Evolutionary conservation across 2,888 invertebrate genomes (phyloP), one percentile per base, ranked within the genome.

Genomic region (Theretra japonica): DNA sequence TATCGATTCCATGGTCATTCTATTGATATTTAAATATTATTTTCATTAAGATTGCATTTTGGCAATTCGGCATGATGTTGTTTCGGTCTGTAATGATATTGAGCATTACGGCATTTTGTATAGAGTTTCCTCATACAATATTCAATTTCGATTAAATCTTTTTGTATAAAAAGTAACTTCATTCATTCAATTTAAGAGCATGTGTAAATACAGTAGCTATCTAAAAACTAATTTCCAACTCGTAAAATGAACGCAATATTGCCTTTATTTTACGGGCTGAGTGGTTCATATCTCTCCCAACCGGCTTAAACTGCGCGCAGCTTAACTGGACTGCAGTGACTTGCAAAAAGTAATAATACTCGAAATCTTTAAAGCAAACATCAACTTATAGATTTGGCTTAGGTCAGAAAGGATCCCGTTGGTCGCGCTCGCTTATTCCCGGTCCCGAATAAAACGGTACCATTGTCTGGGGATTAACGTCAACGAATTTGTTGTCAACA

Each of bases 401-500:
- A 81, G 82, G 85, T 86, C 87, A 85, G 83, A 88, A 87, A 86
- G 86, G 87, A 88, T 86, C 85, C 87, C 86, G 86, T 87, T 85
- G 85, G 86, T 82, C 81, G 82, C 79, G 77, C 82, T 87, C 86
- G 87, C 87, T 88, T 84, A 82, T 83, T 80, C 78, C 80, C 80
- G 82, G 82, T 84, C 81, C 83, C 78, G 86, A 86, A 91, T 92
- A 88, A 90, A 92, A 89, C 88, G 84, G 84, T 85, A 79, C 90
- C 85, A 94, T 94, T 94, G 93, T 94, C 88, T 88, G 80, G 85
- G 93, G 94, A 94, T 94, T 94, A 94, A 86, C 90, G 94, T 94
- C 94, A 92, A 92, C 91, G 89, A 91, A 93, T 89, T 92, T 90
- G 90, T 92, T 91, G 92, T 91, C 92, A 91, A 92, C 93, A 91